Conservation (phyloP, 2,113 vertebrate species). For the Arothron firmamentum region DNA sequence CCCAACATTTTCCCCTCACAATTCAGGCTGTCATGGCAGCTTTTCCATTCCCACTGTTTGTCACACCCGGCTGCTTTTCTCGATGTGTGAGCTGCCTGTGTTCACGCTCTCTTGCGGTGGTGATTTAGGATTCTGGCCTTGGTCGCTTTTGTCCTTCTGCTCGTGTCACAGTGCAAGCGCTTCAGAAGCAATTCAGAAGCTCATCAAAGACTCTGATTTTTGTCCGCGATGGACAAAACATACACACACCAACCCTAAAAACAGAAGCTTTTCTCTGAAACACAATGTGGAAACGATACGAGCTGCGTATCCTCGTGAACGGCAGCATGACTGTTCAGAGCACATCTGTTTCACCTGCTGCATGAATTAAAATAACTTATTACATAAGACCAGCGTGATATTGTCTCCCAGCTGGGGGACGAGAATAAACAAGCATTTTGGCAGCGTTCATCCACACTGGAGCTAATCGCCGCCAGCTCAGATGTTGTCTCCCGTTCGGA, state of each 20-base stretch:
- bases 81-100: not conserved
- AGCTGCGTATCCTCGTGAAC: not conserved
- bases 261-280: too few species aligned
- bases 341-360: not conserved
- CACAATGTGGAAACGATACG: too few species aligned
- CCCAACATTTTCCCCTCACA: not conserved
- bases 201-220: too few species aligned
- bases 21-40: too few species aligned
- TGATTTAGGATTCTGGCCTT: constrained; percentile 4
- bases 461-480: too few species aligned
- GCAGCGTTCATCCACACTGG: too few species aligned
- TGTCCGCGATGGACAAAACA: too few species aligned
- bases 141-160: not conserved
- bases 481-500: too few species aligned
- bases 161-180: constrained; percentile 19
- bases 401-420: not conserved
- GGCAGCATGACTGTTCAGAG: not conserved
- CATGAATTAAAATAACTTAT: too few species aligned
- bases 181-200: too few species aligned
- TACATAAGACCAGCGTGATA: not conserved
- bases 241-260: too few species aligned
- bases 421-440: too few species aligned
- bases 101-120: not conserved
- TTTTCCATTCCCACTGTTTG: not conserved
- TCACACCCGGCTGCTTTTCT: not conserved